Evolutionary conservation across 2,797 vertebrate genomes (phyloP).

Genomic region (Ctenochaetus hawaiiensis): DNA sequence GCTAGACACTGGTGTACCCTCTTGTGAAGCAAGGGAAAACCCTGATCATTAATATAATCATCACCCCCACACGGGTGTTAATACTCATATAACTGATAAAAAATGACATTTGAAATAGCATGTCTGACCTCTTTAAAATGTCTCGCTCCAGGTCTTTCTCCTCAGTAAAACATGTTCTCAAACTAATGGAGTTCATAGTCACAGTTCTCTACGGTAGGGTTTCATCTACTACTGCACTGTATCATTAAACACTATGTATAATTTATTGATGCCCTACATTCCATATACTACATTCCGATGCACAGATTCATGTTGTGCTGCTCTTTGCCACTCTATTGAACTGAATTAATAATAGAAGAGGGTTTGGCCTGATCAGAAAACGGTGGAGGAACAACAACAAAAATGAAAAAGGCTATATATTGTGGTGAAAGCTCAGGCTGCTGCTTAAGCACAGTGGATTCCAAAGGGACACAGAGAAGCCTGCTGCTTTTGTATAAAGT

Average conservation of each 20-base stretch:
- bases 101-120: constrained; percentile 59
- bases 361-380: constrained; percentile 68
- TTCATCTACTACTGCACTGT: constrained; percentile 38
- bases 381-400: constrained; percentile 53
- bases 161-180: constrained; percentile 36
- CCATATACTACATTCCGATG: constrained; percentile 45
- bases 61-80: constrained; percentile 41
- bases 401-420: constrained; percentile 52
- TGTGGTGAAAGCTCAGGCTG: constrained; percentile 10
- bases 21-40: constrained; percentile 20
- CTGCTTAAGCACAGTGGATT: constrained; percentile 38
- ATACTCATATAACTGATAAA: constrained; percentile 42
- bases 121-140: constrained; percentile 60
- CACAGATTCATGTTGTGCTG: constrained; percentile 41
- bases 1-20: not conserved
- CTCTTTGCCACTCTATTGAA: constrained; percentile 45
- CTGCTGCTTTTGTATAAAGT: constrained; percentile 35
- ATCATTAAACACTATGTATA: constrained; percentile 63
- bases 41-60: constrained; percentile 59
- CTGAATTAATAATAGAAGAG: constrained; percentile 71
- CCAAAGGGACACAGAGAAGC: constrained; percentile 30
- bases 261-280: constrained; percentile 73
- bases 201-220: constrained; percentile 19
- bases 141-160: constrained; percentile 46
- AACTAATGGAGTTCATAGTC: constrained; percentile 51